phyloP scores from a whole-genome alignment of 2,113 vertebrate genomes.

The Chionis minor region DNA sequence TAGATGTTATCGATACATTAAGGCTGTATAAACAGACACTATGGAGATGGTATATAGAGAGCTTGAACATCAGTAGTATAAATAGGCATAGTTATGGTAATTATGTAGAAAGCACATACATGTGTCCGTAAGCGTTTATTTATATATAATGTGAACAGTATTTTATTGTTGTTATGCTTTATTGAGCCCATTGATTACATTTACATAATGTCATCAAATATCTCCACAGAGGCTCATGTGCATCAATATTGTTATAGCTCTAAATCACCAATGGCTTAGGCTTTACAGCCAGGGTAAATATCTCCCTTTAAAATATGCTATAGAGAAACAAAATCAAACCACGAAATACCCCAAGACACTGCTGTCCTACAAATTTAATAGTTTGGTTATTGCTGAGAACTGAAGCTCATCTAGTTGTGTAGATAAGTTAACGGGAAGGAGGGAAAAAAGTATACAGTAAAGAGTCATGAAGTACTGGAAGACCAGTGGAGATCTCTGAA shows the following conservation, averaged over 20 bases:
- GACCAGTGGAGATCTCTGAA: background rate
- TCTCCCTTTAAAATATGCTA: background rate
- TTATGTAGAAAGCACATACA: slow-evolving; percentile 5
- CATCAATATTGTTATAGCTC: slow-evolving; percentile 29
- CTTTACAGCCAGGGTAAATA: slow-evolving; percentile 16
- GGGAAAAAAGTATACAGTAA: background rate
- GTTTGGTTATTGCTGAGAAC: background rate
- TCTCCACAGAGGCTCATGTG: slow-evolving; percentile 30
- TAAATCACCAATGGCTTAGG: slow-evolving; percentile 28
- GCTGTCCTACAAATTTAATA: background rate
- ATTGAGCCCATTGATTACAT: slow-evolving; percentile 49
- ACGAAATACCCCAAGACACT: background rate
- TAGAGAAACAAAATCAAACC: background rate
- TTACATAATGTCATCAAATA: slow-evolving; percentile 58
- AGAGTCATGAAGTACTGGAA: background rate
- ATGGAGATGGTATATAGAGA: background rate
- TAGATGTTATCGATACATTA: background rate
- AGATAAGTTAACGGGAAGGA: background rate
- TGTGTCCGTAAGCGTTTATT: background rate
- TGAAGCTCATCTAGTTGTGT: background rate
- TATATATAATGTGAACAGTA: slow-evolving; percentile 24
- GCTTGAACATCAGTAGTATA: background rate
- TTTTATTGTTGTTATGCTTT: slow-evolving; percentile 51
- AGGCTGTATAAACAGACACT: background rate
- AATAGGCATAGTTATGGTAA: slow-evolving; percentile 16